Evolutionary conservation across 2,113 vertebrate species (phyloP), one percentile per base, ranked within the genome.

Genomic region (Malurus elegans): DNA sequence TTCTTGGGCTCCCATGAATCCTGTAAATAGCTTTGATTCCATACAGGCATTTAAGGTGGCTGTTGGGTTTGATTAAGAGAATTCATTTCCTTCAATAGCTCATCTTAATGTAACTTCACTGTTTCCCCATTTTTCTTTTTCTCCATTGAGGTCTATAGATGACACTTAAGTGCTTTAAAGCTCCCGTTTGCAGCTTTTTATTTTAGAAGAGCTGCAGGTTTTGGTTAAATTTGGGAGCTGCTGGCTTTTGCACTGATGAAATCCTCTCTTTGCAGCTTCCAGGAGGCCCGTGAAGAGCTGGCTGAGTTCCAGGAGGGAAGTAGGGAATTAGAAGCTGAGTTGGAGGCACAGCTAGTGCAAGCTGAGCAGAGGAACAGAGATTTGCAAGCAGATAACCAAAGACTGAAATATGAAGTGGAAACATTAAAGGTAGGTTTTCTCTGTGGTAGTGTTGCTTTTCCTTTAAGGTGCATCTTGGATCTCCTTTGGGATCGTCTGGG

Each of bases 281-380:
- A 98, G 87, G 99, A 99, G 75, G 99, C 99, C 84, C 99, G 98
- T 76, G 99, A 99, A 92, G 99, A 99, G 96, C 98, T 99, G 96
- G 98, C 98, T 95, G 99, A 99, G 93, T 99, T 99, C 97, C 99
- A 99, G 97, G 99, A 99, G 94, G 99, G 99, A 70, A 99, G 99
- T 97, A 98, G 99, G 76, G 99, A 99, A 91, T 96, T 99, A 94
- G 99, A 99, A 97, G 99, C 99, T 8, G 99, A 99, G 95, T 96
- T 99, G 97, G 99, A 99, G 96, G 98, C 99, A 7, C 99, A 99
- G 90, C 98, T 99, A 29, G 97, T 98, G 54, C 99, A 99, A 94
- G 98, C 99, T 38, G 99, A 99, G 86, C 99, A 99, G 90, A 98
- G 99, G 81, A 99, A 99, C 9, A 97, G 99, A 96, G 99, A 99